Evolutionary conservation across 2,113 vertebrate species (phyloP).

Genomic region (Heptranchias perlo): DNA sequence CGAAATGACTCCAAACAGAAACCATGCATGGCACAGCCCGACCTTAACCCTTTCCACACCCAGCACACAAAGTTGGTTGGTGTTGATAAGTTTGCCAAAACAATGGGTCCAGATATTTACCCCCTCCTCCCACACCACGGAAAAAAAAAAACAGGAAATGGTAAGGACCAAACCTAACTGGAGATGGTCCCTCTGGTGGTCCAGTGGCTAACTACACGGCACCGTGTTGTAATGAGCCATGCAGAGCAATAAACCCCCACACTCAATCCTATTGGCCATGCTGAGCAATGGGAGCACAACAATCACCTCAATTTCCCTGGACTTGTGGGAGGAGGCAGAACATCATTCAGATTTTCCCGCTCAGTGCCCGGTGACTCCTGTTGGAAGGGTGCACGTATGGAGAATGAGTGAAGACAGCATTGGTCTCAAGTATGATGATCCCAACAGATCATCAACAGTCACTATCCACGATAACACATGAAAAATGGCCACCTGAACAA

Average conservation of each 20-base stretch:
- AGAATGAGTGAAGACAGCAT: slow-evolving; percentile 7
- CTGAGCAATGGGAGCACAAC: neutral
- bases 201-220: neutral
- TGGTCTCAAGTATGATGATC: neutral
- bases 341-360: neutral
- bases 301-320: neutral
- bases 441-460: neutral
- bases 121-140: neutral
- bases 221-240: neutral
- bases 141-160: neutral
- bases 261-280: neutral
- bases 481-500: neutral
- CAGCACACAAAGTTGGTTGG: neutral
- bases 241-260: neutral
- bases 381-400: neutral
- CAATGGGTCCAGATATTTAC: neutral
- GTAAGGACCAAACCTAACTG: no score
- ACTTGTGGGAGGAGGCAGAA: neutral
- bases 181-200: neutral
- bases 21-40: neutral
- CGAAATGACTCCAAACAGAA: neutral
- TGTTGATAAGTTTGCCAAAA: neutral
- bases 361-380: neutral
- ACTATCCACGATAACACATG: neutral
- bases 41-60: slow-evolving; percentile 28